Base-by-base conservation (phyloP, 92 coral and sea anemone species). In the Phenganax marumi region DNA sequence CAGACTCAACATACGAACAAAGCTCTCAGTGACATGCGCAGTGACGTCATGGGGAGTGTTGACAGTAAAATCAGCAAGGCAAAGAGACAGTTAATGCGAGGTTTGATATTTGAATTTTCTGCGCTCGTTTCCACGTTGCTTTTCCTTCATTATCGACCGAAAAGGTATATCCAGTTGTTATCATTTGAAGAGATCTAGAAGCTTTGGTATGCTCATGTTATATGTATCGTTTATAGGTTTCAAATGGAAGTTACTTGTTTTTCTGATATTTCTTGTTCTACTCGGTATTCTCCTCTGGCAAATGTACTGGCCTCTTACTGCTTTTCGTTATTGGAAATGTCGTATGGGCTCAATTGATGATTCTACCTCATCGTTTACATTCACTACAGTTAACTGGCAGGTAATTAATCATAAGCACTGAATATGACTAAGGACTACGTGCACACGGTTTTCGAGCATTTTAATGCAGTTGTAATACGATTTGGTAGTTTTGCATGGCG, bases 221-320 rank as follows among this genome's bases (percentile, higher is more conserved):
- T 77, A 50, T 14, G 11, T 83, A 39, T 85, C 51, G 55, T 86
- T 43, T 50, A 9, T 85, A 95, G 98, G 92, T 60, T 73, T 83
- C 56, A 55, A 87, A 46, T 87, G 90, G 66, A 92, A 91, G 88
- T 52, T 86, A 73, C 43, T 84, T 0, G 79, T 77, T 12, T 88
- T 86, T 60, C 64, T 89, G 55, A 74, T 95, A 53, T 81, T 92
- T 10, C 76, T 69, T 1, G 89, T 77, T 10, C 68, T 92, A 21
- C 77, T 95, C 19, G 89, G 83, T 2, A 88, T 91, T 3, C 70
- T 95, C 74, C 82, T 95, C 69, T 95, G 92, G 54, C 98, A 95
- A 81, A 62, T 92, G 8, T 91, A 85, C 50, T 96, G 89, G 12
- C 98, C 98, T 0, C 91, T 89, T 12, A 87, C 96, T 8, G 90